A percentile compares a stretch with the other conserved stretches of the same genome.
phyloP scores from a whole-genome alignment of 1,140 invertebrate genomes.

The Neodiprion fabricii region DNA sequence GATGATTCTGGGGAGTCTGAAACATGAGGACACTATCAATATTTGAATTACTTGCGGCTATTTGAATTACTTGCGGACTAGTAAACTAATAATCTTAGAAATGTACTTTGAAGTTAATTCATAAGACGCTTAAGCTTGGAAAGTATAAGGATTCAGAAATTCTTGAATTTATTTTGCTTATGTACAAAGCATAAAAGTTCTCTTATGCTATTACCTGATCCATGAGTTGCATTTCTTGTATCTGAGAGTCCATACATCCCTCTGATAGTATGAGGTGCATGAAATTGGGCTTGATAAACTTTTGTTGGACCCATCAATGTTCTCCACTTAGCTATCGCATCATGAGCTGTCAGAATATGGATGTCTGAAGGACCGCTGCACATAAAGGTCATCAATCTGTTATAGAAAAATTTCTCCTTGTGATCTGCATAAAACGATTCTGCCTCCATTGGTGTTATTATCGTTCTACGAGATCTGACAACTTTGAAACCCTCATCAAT shows the following conservation, averaged over 20 bases:
- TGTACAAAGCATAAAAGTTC: neutral
- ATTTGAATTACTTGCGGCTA: slow-evolving; percentile 9
- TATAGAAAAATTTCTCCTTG: slow-evolving; percentile 85
- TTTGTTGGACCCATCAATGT: slow-evolving; percentile 88
- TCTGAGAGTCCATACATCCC: slow-evolving; percentile 87
- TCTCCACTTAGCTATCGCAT: slow-evolving; percentile 84
- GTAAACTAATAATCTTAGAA: slow-evolving; percentile 21
- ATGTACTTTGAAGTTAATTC: neutral
- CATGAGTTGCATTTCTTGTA: slow-evolving; percentile 91
- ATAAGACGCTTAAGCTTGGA: neutral
- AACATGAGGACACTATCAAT: slow-evolving; percentile 45
- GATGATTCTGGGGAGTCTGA: slow-evolving; percentile 81
- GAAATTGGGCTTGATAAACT: slow-evolving; percentile 79
- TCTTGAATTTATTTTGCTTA: neutral
- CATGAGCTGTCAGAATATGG: slow-evolving; percentile 76
- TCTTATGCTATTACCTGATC: slow-evolving; percentile 71
- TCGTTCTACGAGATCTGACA: slow-evolving; percentile 71
- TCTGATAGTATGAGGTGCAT: slow-evolving; percentile 77
- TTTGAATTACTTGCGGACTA: neutral
- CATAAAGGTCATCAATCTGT: slow-evolving; percentile 87
- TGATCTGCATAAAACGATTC: slow-evolving; percentile 86
- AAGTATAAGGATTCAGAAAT: slow-evolving; percentile 16
- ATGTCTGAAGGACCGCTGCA: slow-evolving; percentile 82
- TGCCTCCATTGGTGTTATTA: slow-evolving; percentile 70
- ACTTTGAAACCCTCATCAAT: slow-evolving; percentile 77